These are phyloP conservation scores for Hippasteria phrygiana DNA, from an alignment of 53 echinoderm and acorn worm species.

Conservation along the genomic window DNA sequence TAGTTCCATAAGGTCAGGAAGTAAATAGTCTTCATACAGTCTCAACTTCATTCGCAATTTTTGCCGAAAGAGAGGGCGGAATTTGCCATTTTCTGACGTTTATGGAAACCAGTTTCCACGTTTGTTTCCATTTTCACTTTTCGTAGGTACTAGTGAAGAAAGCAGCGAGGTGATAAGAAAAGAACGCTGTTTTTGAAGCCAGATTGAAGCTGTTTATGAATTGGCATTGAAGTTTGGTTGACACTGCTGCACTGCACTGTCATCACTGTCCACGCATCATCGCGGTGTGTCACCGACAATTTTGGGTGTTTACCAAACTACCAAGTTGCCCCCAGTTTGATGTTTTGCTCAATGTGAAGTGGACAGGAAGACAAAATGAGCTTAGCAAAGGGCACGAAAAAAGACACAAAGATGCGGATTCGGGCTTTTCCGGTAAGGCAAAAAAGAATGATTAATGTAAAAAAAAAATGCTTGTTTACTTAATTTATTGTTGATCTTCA, in stretches of 20 bases:
- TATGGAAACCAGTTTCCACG: not conserved
- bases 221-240: not conserved
- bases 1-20: conserved; percentile 51
- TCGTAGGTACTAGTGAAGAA: not conserved
- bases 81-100: conserved; percentile 29
- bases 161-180: not conserved
- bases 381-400: conserved; percentile 65
- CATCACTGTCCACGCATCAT: not conserved
- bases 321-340: conserved; percentile 39
- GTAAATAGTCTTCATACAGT: conserved; percentile 26
- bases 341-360: conserved; percentile 74
- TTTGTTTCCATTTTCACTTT: not conserved
- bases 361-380: conserved; percentile 69
- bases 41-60: conserved; percentile 25
- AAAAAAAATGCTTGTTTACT: not conserved
- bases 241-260: not conserved
- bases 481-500: no score
- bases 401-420: conserved; percentile 97
- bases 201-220: conserved; percentile 29
- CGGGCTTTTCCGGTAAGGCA: conserved; percentile 97
- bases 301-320: conserved; percentile 54
- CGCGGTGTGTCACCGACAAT: conserved; percentile 61
- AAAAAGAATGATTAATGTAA: not conserved
- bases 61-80: conserved; percentile 23
- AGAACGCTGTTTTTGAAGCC: not conserved